These are phyloP conservation scores for Vultur gryphus DNA, from an alignment of 2,797 vertebrate species.

Conservation along the genomic window DNA sequence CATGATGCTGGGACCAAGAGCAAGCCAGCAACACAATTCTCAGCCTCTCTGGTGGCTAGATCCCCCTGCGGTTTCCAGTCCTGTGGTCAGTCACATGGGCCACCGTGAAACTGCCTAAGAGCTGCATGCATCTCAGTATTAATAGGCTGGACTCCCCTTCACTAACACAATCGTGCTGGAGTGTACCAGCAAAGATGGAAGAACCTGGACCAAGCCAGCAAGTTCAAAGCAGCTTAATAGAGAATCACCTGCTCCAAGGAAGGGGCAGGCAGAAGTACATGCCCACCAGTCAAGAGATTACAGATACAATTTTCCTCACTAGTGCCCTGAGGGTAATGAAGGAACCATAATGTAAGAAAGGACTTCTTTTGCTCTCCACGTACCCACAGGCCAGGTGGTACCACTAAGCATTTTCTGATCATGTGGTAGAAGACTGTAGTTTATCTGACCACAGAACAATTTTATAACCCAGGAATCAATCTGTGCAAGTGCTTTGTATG, in stretches of 20 bases:
- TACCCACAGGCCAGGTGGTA: background rate
- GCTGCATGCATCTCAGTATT: background rate
- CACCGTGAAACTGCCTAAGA: background rate
- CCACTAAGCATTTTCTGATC: background rate
- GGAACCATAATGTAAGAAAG: background rate
- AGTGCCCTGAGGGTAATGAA: background rate
- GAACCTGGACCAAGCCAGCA: background rate
- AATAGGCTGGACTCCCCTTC: background rate
- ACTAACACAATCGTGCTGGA: accelerated
- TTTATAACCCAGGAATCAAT: slow-evolving; percentile 31
- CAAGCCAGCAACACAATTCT: background rate
- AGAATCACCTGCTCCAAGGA: background rate
- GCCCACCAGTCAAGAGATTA: background rate
- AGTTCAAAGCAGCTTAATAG: background rate
- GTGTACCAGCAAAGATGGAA: background rate
- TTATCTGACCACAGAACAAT: background rate
- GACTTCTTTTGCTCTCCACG: background rate
- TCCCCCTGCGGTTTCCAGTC: background rate
- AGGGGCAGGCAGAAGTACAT: background rate
- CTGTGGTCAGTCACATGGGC: background rate
- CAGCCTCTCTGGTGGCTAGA: background rate
- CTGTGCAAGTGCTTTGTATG: background rate
- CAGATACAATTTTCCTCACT: background rate
- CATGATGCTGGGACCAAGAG: background rate
- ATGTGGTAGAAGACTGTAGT: background rate